Evolutionary conservation across 2,113 vertebrate species (phyloP), one percentile per base, ranked within the genome.

Genomic region (Ailurus styani): DNA sequence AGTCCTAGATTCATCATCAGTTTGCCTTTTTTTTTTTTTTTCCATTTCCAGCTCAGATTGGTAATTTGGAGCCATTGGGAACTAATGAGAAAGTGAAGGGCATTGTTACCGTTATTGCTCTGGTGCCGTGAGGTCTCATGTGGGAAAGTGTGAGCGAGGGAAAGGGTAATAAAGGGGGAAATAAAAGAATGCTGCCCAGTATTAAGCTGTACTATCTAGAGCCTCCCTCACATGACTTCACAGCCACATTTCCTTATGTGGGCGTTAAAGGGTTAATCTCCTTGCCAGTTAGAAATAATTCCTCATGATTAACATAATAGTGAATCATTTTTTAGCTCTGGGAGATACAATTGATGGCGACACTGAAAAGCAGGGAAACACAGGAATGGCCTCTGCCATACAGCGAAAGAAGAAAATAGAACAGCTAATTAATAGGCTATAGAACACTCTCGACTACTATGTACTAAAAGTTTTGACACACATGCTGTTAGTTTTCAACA

Each of bases 251-350:
- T 96, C 66, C 79, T 78, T 68, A 95, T 57, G 47, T 93, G 81
- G 88, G 77, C 93, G 55, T 95, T 88, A 85, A 68, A 94, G 42
- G 15, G 52, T 90, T 86, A 50, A 91, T 96, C 96, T 97, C 72
- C 79, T 83, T 87, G 54, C 96, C 93, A 95, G 81, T 96, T 96
- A 96, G 83, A 98, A 95, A 95, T 97, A 93, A 97, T 96, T 96
- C 91, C 90, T 96, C 73, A 90, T 93, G 86, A 97, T 95, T 83
- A 97, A 55, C 86, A 68, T 86, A 96, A 83, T 57, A 55, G 45
- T 50, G 72, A 86, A 86, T 87, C 96, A 86, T 91, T 66, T 86
- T 66, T 81, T 73, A n/a, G 23, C 95, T 88, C 70, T 77, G 85
- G 37, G 85, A 95, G 89, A 55, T 34, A 45, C 77, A 90, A 18